Base-by-base conservation (phyloP, 2,888 invertebrate species). In the Adelognathus sp. region DNA sequence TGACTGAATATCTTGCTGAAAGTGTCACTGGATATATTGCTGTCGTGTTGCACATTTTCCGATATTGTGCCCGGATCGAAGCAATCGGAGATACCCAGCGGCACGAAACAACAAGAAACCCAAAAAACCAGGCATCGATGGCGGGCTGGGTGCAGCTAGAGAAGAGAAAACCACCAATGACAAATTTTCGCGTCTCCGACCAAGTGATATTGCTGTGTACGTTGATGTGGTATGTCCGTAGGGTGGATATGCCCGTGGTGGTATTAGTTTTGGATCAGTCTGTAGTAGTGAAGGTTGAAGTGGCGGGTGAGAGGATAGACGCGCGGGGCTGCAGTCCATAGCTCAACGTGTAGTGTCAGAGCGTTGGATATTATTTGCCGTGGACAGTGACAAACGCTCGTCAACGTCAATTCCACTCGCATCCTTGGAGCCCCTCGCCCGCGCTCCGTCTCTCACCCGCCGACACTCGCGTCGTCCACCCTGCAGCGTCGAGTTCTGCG, bases 301-400 rank as follows among this genome's bases (percentile, higher is more conserved):
- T 14, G 39, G 44, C 39, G 27, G 71, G 54, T 41, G 64, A 66
- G 46, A 46, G 6, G 31, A 6, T 11, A 33, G 82, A 79, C 73
- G 76, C 81, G 80, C 63, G 61, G 76, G 73, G 21, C 78, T 71
- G 70, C 56, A 50, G 71, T 46, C 63, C 79, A 66, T 52, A 66
- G 79, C 80, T 83, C 84, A 85, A n/a, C n/a, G n/a, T n/a, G n/a
- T n/a, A n/a, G n/a, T n/a, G n/a, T n/a, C 81, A 83, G 86, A 83
- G 79, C 80, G 86, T 84, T 88, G 88, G 89, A 89, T 90, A 89
- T 90, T 89, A 90, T 90, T 90, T 90, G 89, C 87, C 85, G 87
- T 85, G 89, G 89, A 90, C 90, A 90, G 89, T 91, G 90, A 90
- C 90, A 90, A 90, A 90, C 90, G 87, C 88, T 88, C 89, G 90